phyloP scores from a whole-genome alignment of 2,888 invertebrate genomes.

The Drosophila anceps region DNA sequence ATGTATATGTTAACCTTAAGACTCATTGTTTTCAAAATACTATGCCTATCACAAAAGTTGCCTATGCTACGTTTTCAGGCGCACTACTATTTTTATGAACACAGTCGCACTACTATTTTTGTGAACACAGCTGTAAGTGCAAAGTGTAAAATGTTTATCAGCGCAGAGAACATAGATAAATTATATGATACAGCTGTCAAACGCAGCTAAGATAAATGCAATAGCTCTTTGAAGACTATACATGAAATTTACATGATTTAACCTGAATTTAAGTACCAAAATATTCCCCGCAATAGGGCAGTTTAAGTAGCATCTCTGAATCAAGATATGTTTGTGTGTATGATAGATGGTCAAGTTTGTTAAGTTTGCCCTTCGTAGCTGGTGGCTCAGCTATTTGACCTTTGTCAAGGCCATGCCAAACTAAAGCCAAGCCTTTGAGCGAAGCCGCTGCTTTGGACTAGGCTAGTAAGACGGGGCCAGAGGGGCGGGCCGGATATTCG shows the following conservation, averaged over 20 bases:
- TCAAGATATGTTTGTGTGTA: not conserved
- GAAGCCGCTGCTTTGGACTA: not conserved
- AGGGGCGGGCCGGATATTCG: not conserved
- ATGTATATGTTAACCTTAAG: too few relatives aligned
- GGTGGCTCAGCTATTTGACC: not conserved
- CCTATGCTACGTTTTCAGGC: too few relatives aligned
- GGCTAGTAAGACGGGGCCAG: not conserved
- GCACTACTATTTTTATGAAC: too few relatives aligned
- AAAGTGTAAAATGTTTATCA: not conserved
- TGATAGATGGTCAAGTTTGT: not conserved
- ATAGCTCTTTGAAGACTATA: too few relatives aligned
- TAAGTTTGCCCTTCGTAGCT: not conserved
- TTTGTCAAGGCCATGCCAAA: conserved; percentile 42
- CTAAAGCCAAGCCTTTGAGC: conserved; percentile 13
- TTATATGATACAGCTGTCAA: not conserved
- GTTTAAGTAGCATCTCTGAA: too few relatives aligned
- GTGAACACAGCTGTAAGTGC: too few relatives aligned
- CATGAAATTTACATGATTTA: not conserved
- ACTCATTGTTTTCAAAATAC: too few relatives aligned
- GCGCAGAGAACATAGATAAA: not conserved
- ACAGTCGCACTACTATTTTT: too few relatives aligned
- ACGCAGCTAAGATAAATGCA: not conserved
- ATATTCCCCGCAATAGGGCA: not conserved
- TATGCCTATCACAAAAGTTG: too few relatives aligned
- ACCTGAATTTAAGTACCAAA: not conserved